Conservation (phyloP, 2,113 vertebrate genomes). For the Otocyon megalotis region DNA sequence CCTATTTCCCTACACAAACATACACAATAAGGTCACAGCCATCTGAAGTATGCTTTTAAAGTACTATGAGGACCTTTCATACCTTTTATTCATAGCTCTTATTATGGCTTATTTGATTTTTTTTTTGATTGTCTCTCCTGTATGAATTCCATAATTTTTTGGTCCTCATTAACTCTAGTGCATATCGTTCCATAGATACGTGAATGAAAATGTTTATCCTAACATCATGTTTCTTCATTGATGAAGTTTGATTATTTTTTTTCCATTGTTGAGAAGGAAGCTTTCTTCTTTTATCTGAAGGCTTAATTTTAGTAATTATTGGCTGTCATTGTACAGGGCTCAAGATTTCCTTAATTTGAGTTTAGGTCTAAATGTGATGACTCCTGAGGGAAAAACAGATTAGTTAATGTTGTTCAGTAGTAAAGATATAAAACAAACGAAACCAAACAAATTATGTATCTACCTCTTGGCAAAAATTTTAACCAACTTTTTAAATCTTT, state of each 20-base stretch:
- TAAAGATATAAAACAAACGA: background rate
- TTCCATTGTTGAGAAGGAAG: background rate
- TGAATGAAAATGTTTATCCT: background rate
- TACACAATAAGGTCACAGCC: background rate
- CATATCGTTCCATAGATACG: background rate
- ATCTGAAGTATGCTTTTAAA: background rate
- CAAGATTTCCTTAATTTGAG: background rate
- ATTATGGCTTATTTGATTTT: background rate
- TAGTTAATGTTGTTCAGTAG: background rate
- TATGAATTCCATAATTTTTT: background rate
- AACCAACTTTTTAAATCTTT: background rate
- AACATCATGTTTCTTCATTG: background rate
- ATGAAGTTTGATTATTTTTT: background rate
- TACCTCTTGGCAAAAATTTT: background rate
- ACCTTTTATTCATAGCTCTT: background rate
- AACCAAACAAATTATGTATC: background rate
- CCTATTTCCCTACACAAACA: background rate
- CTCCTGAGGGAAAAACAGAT: background rate
- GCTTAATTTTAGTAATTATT: background rate
- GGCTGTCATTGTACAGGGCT: background rate
- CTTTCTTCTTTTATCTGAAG: background rate
- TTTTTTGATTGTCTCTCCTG: background rate
- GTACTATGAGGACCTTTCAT: background rate
- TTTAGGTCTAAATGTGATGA: background rate
- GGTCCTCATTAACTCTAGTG: background rate